These are phyloP conservation scores for Pseudorectes ferrugineus DNA, from an alignment of 2,113 vertebrate species.

Conservation along the genomic window DNA sequence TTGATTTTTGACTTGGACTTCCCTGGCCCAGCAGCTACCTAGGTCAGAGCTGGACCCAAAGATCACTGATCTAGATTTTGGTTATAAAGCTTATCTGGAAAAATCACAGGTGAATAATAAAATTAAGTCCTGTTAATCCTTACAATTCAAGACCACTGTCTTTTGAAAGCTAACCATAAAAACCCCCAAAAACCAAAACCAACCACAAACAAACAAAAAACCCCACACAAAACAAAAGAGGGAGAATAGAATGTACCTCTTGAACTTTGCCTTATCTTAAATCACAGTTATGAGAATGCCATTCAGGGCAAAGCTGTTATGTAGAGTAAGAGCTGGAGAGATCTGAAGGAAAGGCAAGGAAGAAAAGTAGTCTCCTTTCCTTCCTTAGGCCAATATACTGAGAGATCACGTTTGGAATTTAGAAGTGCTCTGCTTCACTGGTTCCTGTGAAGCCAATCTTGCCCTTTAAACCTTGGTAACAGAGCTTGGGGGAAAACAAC, in stretches of 20 bases:
- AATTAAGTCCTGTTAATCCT: not conserved
- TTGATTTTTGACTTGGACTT: not conserved
- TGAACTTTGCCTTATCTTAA: not conserved
- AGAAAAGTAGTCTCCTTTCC: not conserved
- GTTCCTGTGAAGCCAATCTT: not conserved
- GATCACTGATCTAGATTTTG: not conserved
- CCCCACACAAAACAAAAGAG: not conserved
- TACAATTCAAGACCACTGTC: not conserved
- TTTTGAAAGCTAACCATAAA: not conserved
- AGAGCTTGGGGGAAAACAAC: not conserved
- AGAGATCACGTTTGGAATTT: not conserved
- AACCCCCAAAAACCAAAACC: accelerated
- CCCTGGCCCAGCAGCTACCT: not conserved
- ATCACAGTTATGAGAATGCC: not conserved
- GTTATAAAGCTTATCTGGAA: not conserved
- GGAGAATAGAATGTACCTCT: not conserved
- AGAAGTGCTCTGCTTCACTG: not conserved
- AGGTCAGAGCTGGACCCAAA: not conserved
- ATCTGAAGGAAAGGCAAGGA: not conserved
- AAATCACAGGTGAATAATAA: not conserved
- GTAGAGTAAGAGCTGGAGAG: not conserved
- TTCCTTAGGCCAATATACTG: not conserved
- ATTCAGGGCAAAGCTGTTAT: not conserved
- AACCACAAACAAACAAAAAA: not conserved
- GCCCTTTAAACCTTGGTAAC: not conserved